Base-by-base conservation (phyloP, 2,113 vertebrate genomes). In the Scytalopus superciliaris region DNA sequence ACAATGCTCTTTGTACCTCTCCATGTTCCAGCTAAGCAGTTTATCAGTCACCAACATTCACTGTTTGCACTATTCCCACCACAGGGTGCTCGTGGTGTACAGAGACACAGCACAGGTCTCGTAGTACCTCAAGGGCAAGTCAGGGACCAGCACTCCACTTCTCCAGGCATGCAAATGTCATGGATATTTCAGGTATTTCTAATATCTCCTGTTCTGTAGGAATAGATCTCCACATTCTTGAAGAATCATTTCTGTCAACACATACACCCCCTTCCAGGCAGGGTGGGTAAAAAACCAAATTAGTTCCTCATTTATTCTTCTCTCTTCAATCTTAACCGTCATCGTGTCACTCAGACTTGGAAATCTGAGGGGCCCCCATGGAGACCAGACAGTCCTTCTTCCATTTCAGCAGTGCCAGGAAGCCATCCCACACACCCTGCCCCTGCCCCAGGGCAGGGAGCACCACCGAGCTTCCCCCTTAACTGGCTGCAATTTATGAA, bases 1-100 rank as follows among this genome's bases (percentile, higher is more conserved):
- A 6, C 33, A 31, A 1, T 0, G 4, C 28, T 69, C 30, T 19
- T 0, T 8, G 30, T 6, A 2, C 19, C 28, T 35, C 64, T 56
- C 40, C 69, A 81, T 22, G 69, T 33, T 60, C 45, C 56, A 84
- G 30, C 33, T 15, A 2, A 60, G 40, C 18, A 8, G 19, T 3
- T 55, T 3, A 68, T 21, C 24, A 87, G 37, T 17, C 16, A 40
- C 33, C 35, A 82, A 1, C 14, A 12, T 3, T 28, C 55, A 33
- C 37, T 44, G 56, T 30, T 67, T 37, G 40, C 68, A 13, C 59
- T 18, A 9, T 39, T 42, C 25, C 19, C 62, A 47, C 35, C 56
- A 30, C 62, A 35, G 24, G 53, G 57, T 68, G 49, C 78, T 85
- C 8, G 1, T 0, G 14, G n/a, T n/a, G 19, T 33, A 10, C 2